These are phyloP conservation scores for Heliconius aoede DNA, from an alignment of 2,888 invertebrate genomes.

Conservation along the genomic window DNA sequence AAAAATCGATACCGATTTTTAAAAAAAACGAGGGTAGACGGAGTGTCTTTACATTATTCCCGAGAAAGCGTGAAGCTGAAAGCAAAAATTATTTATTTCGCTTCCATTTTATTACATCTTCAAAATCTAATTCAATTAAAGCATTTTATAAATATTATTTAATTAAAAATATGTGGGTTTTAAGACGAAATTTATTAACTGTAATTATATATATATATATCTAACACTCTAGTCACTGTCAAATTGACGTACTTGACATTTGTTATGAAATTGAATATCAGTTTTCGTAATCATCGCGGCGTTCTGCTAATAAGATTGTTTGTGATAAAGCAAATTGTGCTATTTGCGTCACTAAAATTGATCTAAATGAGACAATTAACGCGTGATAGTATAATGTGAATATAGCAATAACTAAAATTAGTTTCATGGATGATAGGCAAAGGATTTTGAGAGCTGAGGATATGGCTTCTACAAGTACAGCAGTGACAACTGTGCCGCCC, in stretches of 20 bases:
- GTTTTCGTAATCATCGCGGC: conserved; percentile 1
- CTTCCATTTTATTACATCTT: no score
- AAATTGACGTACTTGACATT: conserved; percentile 29
- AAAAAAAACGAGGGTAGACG: no score
- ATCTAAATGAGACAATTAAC: conserved; percentile 1
- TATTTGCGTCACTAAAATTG: conserved; percentile 29
- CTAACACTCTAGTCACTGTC: conserved; percentile 24
- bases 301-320: conserved; percentile 29
- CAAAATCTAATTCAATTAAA: no score
- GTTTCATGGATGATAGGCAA: conserved; percentile 73
- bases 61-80: no score
- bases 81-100: no score
- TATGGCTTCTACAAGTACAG: conserved; percentile 78
- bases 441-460: conserved; percentile 60
- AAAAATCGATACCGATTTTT: no score
- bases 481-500: conserved; percentile 71
- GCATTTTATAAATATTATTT: no score
- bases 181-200: background rate
- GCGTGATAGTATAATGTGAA: conserved; percentile 52
- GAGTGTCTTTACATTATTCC: no score
- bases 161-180: background rate
- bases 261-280: conserved; percentile 10
- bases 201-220: no score
- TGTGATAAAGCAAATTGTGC: conserved; percentile 22
- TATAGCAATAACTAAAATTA: conserved; percentile 45